phyloP scores from a whole-genome alignment of 1,140 invertebrate species.

The Trichonephila clavata region DNA sequence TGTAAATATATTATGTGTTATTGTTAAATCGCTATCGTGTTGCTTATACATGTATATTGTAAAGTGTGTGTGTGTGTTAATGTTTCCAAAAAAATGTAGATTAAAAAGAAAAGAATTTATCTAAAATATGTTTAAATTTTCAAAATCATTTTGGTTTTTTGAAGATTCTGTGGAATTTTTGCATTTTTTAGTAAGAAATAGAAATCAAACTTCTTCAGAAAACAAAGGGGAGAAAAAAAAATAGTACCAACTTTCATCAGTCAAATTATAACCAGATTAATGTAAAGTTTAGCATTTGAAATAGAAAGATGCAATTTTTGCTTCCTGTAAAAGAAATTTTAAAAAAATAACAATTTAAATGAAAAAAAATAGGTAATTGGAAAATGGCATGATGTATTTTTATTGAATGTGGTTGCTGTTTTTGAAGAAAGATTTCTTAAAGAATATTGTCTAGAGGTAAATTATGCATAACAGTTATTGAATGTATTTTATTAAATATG shows the following conservation, averaged over 20 bases:
- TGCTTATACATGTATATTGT: slow-evolving; percentile 66
- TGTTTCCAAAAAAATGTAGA: slow-evolving; percentile 53
- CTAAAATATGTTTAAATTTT: slow-evolving; percentile 59
- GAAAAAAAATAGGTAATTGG: background rate
- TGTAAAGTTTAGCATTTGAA: slow-evolving; percentile 48
- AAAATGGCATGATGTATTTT: slow-evolving; percentile 22
- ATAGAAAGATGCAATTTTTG: slow-evolving; percentile 35
- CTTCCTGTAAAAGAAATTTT: background rate
- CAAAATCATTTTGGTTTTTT: background rate
- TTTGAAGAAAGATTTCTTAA: background rate
- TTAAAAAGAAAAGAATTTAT: slow-evolving; percentile 46
- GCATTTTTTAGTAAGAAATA: slow-evolving; percentile 15
- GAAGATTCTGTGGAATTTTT: background rate
- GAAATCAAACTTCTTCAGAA: background rate
- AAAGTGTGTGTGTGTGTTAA: slow-evolving; percentile 47
- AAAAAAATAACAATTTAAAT: slow-evolving; percentile 3
- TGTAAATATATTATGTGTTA: slow-evolving; percentile 74
- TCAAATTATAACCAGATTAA: slow-evolving; percentile 2
- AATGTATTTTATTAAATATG: background rate
- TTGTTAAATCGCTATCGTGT: slow-evolving; percentile 68
- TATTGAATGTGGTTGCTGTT: background rate
- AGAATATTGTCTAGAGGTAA: background rate
- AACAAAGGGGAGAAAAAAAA: background rate
- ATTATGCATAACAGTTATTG: background rate
- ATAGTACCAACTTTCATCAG: slow-evolving; percentile 24